Evolutionary conservation across 2,888 invertebrate genomes (phyloP).

Genomic region (Cerceris ruficornis): DNA sequence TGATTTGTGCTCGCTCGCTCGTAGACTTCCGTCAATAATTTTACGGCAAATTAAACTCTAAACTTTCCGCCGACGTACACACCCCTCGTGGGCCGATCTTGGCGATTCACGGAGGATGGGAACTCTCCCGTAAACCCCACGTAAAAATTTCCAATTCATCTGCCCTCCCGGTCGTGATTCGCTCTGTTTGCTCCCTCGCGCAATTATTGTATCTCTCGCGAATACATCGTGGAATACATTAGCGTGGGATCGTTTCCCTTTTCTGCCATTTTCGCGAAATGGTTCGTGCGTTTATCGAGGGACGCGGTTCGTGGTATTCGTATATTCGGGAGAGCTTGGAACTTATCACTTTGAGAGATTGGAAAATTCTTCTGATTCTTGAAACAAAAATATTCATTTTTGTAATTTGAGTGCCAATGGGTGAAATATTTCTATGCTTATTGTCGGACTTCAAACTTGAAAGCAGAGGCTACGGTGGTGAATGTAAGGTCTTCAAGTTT

Average conservation of each 20-base stretch:
- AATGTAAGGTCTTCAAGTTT: too few species aligned
- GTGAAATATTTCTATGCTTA: too few species aligned
- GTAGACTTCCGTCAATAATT: conserved; percentile 79
- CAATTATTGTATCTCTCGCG: conserved; percentile 32
- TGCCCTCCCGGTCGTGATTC: conserved; percentile 11
- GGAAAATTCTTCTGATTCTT: too few species aligned
- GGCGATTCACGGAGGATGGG: conserved; percentile 62
- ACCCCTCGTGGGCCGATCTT: conserved; percentile 32
- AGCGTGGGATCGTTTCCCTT: not conserved
- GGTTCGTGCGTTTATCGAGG: too few species aligned
- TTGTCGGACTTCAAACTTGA: too few species aligned
- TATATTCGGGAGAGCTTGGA: too few species aligned
- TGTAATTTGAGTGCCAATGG: too few species aligned
- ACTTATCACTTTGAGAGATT: too few species aligned
- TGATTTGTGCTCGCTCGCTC: conserved; percentile 74
- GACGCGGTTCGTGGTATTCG: too few species aligned
- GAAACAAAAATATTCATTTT: too few species aligned
- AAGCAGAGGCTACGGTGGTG: too few species aligned
- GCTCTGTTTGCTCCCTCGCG: conserved; percentile 14
- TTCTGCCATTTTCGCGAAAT: not conserved
- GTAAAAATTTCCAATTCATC: conserved; percentile 61
- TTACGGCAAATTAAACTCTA: conserved; percentile 79
- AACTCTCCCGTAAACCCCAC: conserved; percentile 21
- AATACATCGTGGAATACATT: conserved; percentile 16
- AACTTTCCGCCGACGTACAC: conserved; percentile 68